Conservation (phyloP, 2,888 invertebrate species). For the Phrixothrix hirtus region DNA sequence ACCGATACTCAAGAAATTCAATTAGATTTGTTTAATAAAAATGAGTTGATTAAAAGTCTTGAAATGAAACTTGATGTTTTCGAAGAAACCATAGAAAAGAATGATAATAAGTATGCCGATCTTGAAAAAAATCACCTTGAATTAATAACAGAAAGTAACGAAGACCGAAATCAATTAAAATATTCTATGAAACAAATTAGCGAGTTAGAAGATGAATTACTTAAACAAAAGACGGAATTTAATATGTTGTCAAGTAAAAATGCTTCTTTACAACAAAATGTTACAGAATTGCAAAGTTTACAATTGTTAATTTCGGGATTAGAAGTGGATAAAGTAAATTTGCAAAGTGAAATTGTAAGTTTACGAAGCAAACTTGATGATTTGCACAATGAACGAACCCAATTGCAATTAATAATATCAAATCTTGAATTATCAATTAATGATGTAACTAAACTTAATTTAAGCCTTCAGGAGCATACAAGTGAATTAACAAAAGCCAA, state of each 20-base stretch:
- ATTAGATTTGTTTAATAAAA: conserved; percentile 57
- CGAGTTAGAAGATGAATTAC: conserved; percentile 48
- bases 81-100: conserved; percentile 45
- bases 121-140: conserved; percentile 49
- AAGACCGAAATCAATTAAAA: neutral
- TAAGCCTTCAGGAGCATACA: neutral
- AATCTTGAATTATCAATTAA: neutral
- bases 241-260: too few species aligned
- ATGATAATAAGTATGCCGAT: conserved; percentile 38
- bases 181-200: neutral
- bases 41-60: conserved; percentile 52
- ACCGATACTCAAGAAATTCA: conserved; percentile 54
- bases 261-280: too few species aligned
- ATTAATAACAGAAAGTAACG: conserved; percentile 44
- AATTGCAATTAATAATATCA: neutral
- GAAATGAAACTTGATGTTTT: conserved; percentile 56
- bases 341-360: conserved; percentile 3
- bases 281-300: too few species aligned
- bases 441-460: neutral
- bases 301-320: too few species aligned
- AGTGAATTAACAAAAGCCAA: neutral
- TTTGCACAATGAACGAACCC: conserved; percentile 9
- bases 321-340: neutral
- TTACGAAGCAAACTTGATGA: conserved; percentile 6
- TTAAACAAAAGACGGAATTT: conserved; percentile 1